Evolutionary conservation across 1,140 invertebrate genomes (phyloP).

Genomic region (Aphelinus atriplicis): DNA sequence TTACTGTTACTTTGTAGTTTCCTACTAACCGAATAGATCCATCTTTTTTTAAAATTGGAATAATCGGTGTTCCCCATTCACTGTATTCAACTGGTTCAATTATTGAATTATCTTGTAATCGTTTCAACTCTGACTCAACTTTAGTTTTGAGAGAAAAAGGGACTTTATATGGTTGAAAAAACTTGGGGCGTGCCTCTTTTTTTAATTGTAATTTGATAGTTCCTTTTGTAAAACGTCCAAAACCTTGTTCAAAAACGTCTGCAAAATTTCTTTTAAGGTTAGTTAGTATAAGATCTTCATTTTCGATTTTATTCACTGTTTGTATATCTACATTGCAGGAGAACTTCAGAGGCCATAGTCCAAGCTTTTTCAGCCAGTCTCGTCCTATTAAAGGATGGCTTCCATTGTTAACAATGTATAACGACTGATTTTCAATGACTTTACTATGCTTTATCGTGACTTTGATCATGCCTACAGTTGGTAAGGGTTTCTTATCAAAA

Average conservation of each 20-base stretch:
- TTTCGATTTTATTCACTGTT: neutral
- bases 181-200: conserved; percentile 16
- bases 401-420: neutral
- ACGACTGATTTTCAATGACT: neutral
- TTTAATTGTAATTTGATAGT: conserved; percentile 19
- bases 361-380: neutral
- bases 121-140: conserved; percentile 11
- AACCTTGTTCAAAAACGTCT: conserved; percentile 6
- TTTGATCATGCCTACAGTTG: neutral
- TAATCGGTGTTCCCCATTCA: conserved; percentile 67
- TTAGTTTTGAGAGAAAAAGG: conserved; percentile 11
- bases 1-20: conserved; percentile 65
- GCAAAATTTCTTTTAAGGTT: conserved; percentile 2
- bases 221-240: conserved; percentile 14
- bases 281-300: neutral
- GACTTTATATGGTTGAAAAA: conserved; percentile 1
- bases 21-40: conserved; percentile 62
- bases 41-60: conserved; percentile 63
- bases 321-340: neutral
- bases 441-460: neutral
- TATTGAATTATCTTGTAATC: neutral
- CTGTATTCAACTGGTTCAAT: conserved; percentile 39
- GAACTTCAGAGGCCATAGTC: neutral
- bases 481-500: neutral
- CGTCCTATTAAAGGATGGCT: neutral